Evolutionary conservation across 2,888 invertebrate genomes (phyloP), one percentile per base, ranked within the genome.

Genomic region (Agonum fuliginosum): DNA sequence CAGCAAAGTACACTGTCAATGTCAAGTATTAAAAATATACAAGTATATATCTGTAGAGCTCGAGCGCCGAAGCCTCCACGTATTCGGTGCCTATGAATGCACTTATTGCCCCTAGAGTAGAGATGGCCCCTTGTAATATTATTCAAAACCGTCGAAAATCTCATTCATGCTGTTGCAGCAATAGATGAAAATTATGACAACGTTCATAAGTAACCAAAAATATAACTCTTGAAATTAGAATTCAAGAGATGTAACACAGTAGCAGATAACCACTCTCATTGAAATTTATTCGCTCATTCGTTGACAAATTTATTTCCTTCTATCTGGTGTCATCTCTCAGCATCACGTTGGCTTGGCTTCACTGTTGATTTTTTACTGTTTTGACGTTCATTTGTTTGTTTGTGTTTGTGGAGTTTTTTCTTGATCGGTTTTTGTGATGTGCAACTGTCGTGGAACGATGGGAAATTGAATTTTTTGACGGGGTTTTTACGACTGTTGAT

Each of bases 401-500:
- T 54, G 54, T 54, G 22, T 43, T 54, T 54, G 6, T 12, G 24
- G 24, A 54, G 22, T 54, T 54, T 48, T 48, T 48, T 43, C 46
- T 48, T 48, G 46, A 48, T 48, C 46, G 46, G 46, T 19, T 48
- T 22, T 54, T 54, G 54, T 24, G n/a, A 17, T 24, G 22, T 54
- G 54, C 54, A 22, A 24, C 24, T 54, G 24, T 43, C 43, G n/a
- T 12, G 24, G 3, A 17, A 5, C 20, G 4, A 24, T 54, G 54
- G 54, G 54, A 54, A 54, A 54, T 24, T 6, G 12, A 54, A 54
- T 54, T 54, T 54, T 54, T 54, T 54, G 54, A 54, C 22, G 2
- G n/a, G 24, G 22, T 54, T 54, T 54, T 54, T 48, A 1, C 19
- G 19, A 12, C 1, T 43, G 24, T 5, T n/a, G 20, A 43, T 30